Percentiles rank a stretch among this genome's conserved stretches.
These are phyloP conservation scores for Sarcophaga carnaria DNA, from an alignment of 2,888 invertebrate genomes.

Conservation along the genomic window DNA sequence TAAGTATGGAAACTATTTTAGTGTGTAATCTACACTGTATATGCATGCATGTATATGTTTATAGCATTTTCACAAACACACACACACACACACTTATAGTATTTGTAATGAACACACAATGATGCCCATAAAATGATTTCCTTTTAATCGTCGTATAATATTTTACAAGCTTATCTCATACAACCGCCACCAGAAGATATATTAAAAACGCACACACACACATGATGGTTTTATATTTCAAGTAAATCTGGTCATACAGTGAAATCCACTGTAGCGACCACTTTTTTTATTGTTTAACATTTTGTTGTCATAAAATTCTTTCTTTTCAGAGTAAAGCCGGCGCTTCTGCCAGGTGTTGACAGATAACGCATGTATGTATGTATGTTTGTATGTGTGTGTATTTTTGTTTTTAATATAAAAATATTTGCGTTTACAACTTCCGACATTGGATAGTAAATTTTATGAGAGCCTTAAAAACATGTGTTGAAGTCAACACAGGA, in stretches of 20 bases:
- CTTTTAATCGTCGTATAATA: not conserved
- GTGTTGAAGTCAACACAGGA: no score
- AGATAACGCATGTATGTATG: not conserved
- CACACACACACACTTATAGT: not conserved
- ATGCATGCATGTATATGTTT: not conserved
- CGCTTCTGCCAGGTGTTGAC: not conserved
- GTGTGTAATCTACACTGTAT: not conserved
- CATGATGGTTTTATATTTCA: no score
- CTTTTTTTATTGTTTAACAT: no score
- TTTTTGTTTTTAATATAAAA: not conserved
- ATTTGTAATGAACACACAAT: not conserved
- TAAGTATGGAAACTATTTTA: slow-evolving; percentile 30
- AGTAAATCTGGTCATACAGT: no score
- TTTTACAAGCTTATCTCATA: no score
- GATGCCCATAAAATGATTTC: slow-evolving; percentile 5
- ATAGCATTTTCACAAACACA: not conserved
- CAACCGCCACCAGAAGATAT: no score
- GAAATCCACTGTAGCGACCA: no score
- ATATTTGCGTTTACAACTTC: no score
- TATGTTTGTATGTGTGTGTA: not conserved
- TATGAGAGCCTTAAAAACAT: no score
- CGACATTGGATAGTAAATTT: no score
- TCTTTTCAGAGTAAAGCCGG: not conserved
- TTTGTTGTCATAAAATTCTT: no score
- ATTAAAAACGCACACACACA: no score